A percentile compares a stretch with the other conserved stretches of the same genome.
Evolutionary conservation across 2,888 invertebrate genomes (phyloP).

Genomic region (Spisula solida): DNA sequence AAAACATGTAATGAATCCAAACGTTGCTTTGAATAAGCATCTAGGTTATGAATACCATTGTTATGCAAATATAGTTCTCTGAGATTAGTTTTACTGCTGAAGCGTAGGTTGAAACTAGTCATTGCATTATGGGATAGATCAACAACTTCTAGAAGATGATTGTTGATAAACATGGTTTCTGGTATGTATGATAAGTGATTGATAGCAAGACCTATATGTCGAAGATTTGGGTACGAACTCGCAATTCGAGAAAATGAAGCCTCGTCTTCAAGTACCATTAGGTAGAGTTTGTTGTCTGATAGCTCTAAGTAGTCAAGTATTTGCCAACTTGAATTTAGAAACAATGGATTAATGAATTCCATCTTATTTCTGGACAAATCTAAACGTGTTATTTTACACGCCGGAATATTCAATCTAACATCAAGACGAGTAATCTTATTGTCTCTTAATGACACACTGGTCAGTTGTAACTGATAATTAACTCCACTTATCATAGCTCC

Average conservation of each 20-base stretch:
- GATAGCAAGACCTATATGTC: background rate
- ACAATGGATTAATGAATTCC: background rate
- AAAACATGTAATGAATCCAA: background rate
- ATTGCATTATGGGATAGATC: background rate
- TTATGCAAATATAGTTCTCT: slow-evolving; percentile 6
- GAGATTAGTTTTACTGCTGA: background rate
- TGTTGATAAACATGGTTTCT: background rate
- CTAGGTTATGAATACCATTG: background rate
- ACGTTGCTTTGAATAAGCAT: background rate
- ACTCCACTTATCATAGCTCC: background rate
- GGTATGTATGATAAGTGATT: background rate
- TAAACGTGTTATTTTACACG: background rate
- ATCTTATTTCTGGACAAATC: slow-evolving; percentile 10
- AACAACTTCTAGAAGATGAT: background rate
- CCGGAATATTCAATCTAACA: background rate
- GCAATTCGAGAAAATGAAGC: background rate
- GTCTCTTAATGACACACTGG: background rate
- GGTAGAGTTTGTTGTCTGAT: background rate
- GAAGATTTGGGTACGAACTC: background rate
- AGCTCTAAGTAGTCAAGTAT: background rate
- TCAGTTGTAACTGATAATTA: background rate
- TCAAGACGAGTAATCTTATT: background rate
- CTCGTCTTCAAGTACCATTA: background rate
- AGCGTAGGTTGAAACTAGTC: background rate
- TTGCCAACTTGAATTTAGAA: background rate